A percentile compares a stretch with the other conserved stretches of the same genome.
These are phyloP conservation scores for Cephus cinctus DNA, from an alignment of 1,140 invertebrate species.

Conservation along the genomic window DNA sequence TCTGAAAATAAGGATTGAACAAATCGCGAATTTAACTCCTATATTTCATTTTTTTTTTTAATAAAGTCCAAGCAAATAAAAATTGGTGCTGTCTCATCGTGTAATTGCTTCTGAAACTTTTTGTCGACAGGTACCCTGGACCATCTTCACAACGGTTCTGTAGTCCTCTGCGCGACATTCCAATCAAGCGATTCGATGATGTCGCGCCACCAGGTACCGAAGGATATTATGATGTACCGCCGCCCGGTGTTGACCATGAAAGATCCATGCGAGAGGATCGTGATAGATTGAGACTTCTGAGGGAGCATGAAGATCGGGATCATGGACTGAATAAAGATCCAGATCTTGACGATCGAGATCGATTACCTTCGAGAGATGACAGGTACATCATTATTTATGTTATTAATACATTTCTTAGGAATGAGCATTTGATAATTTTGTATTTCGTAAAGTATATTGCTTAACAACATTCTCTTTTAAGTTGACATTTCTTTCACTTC, in stretches of 20 bases:
- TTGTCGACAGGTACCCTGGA: conserved; percentile 49
- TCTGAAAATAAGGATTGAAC: too few species aligned
- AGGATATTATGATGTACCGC: conserved; percentile 52
- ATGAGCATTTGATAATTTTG: too few species aligned
- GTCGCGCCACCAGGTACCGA: conserved; percentile 55
- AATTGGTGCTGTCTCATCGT: too few species aligned
- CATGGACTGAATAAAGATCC: conserved; percentile 39
- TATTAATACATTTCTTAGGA: too few species aligned
- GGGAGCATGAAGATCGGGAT: conserved; percentile 41
- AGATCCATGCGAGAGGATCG: conserved; percentile 34
- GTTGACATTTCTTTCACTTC: background rate
- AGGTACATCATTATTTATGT: conserved; percentile 30
- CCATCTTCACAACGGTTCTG: conserved; percentile 30
- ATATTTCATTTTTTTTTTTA: too few species aligned
- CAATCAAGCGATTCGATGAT: conserved; percentile 50
- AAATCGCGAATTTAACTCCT: too few species aligned
- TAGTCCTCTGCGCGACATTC: conserved; percentile 36
- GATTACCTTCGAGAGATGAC: conserved; percentile 38
- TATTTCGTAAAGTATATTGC: too few species aligned
- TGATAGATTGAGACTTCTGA: conserved; percentile 29
- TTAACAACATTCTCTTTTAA: background rate
- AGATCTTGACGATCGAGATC: conserved; percentile 43
- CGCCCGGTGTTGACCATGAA: conserved; percentile 53
- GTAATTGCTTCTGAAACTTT: conserved; percentile 29
- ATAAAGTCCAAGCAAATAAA: too few species aligned